These are phyloP conservation scores for Drosophila melanosoma DNA, from an alignment of 2,888 invertebrate species.

Conservation along the genomic window DNA sequence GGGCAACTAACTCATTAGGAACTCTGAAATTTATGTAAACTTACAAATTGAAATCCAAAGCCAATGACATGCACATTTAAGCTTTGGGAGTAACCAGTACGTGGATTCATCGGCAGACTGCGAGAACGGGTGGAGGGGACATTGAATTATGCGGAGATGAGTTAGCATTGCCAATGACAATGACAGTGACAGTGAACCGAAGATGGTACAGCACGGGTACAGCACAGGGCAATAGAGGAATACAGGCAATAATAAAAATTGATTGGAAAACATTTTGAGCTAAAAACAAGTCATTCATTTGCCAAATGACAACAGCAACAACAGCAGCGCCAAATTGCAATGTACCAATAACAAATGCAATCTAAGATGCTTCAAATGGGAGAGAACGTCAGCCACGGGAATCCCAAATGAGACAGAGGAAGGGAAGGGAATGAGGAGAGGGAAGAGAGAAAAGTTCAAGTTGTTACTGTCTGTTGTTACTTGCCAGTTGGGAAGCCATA, in stretches of 20 bases:
- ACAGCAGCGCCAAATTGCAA: slow-evolving; percentile 70
- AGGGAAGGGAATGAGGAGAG: neutral
- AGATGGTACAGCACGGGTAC: too few species aligned
- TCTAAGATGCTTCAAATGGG: slow-evolving; percentile 45
- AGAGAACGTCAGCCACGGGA: slow-evolving; percentile 9
- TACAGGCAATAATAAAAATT: slow-evolving; percentile 81
- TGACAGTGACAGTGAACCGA: slow-evolving; percentile 23
- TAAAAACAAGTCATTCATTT: slow-evolving; percentile 79
- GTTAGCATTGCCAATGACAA: slow-evolving; percentile 82
- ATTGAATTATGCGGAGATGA: slow-evolving; percentile 85
- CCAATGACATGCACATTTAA: slow-evolving; percentile 77
- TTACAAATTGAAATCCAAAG: slow-evolving; percentile 75
- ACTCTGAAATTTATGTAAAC: slow-evolving; percentile 71
- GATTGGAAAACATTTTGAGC: slow-evolving; percentile 84
- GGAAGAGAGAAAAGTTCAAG: slow-evolving; percentile 57
- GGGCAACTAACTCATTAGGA: slow-evolving; percentile 76
- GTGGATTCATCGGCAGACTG: slow-evolving; percentile 21
- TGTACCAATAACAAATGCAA: slow-evolving; percentile 69
- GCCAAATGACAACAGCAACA: slow-evolving; percentile 74
- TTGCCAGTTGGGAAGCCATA: slow-evolving; percentile 61
- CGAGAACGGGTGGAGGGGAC: slow-evolving; percentile 54
- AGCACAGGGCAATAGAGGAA: slow-evolving; percentile 12
- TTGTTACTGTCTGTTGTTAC: slow-evolving; percentile 59
- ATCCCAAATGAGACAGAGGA: neutral
- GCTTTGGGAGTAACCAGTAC: slow-evolving; percentile 22